Base-by-base conservation (phyloP, 2,797 vertebrate genomes). In the Bovichtus variegatus region DNA sequence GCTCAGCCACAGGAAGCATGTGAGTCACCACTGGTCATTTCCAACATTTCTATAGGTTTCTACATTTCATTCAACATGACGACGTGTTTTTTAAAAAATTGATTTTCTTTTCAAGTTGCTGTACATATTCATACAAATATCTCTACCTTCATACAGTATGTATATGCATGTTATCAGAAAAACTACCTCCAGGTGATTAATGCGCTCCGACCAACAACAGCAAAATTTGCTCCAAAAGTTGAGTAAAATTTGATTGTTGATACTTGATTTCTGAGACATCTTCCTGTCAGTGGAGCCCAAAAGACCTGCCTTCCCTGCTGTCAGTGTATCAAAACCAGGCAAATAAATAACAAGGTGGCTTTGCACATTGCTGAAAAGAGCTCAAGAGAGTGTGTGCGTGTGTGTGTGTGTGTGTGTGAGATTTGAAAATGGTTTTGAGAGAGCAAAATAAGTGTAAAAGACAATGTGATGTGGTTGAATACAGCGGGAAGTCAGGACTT, bases 1-100 rank as follows among this genome's bases (percentile, higher is more conserved):
- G 97, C 91, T 99, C 98, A 4, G 97, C 97, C 71, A 99, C 97
- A 6, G 97, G 97, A 92, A 99, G 97, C 43, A 96, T 98, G 98
- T 99, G 95, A 97, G 98, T 92, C 51, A 25, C 49, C 27, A 1
- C 16, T 27, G 43, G 23, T 44, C 29, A 19, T 38, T 71, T 54
- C 15, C 7, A n/a, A 38, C 21, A 15, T 58, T 12, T 16, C 9
- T 25, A 29, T 3, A 27, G 1, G 3, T 47, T 71, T 55, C 9
- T n/a, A 36, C 10, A n/a, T 36, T 21, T 31, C 1, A 9, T 9
- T 47, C 27, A 36, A 34, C 25, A 62, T 10, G 11, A 50, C 6
- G 21, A 29, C 4, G 19, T 6, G 0, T 21, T 60, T 43, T 38
- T 19, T 23, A 31, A 29, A 55, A 34, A 2, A 1, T 54, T 41